A percentile compares a stretch with the other conserved stretches of the same genome.
Evolutionary conservation across 2,113 vertebrate genomes (phyloP).

Genomic region (Myrmecobius fasciatus): DNA sequence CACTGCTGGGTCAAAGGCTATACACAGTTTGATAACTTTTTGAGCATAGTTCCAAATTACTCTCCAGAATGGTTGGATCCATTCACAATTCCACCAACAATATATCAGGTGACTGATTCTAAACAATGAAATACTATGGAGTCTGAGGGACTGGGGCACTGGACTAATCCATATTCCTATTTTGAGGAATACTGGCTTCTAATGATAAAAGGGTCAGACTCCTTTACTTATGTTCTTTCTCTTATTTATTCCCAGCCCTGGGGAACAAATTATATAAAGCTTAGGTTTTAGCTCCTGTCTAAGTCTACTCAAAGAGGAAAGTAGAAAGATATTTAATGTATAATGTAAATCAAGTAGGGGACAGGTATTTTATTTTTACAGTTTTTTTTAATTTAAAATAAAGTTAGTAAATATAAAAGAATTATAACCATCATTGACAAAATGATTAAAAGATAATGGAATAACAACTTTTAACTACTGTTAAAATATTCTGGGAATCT

Average conservation of each 20-base stretch:
- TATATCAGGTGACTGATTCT: too few species aligned
- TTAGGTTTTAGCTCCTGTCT: neutral
- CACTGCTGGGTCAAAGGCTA: too few species aligned
- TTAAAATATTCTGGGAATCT: neutral
- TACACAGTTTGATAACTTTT: too few species aligned
- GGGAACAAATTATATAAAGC: neutral
- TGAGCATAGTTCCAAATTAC: too few species aligned
- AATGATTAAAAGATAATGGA: neutral
- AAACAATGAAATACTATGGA: neutral
- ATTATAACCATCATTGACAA: neutral
- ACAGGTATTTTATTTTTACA: neutral
- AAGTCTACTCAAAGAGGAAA: neutral
- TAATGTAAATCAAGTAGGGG: neutral
- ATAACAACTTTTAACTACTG: neutral
- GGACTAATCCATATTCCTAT: neutral
- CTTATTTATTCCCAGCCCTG: neutral
- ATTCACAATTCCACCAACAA: too few species aligned
- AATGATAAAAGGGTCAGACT: neutral
- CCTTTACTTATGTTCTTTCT: neutral
- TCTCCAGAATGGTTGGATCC: too few species aligned
- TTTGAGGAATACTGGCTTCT: neutral
- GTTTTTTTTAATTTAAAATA: neutral
- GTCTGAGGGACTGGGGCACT: neutral
- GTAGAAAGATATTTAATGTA: neutral
- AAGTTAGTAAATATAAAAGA: neutral